phyloP scores from a whole-genome alignment of 1,140 invertebrate species.

The Scylla paramamosain region DNA sequence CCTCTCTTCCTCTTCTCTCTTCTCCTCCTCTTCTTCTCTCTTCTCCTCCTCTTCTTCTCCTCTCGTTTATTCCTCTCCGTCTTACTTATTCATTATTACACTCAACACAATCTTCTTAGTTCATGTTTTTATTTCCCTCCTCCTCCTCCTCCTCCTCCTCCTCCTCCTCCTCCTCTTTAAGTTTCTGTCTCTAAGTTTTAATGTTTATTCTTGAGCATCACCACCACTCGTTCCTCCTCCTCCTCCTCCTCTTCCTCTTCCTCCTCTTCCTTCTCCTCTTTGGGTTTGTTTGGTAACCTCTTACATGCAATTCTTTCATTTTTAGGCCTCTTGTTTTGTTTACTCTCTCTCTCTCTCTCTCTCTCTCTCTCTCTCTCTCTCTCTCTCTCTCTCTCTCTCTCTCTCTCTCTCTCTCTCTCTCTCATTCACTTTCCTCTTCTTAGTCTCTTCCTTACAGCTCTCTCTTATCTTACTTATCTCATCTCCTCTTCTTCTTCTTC shows the following conservation, averaged over 20 bases:
- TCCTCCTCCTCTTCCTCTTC: too few species aligned
- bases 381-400: not conserved
- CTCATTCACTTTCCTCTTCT: not conserved
- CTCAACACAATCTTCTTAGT: not conserved
- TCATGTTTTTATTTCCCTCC: not conserved
- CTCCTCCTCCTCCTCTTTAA: not conserved
- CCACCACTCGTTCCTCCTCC: too few species aligned
- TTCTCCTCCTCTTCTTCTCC: not conserved
- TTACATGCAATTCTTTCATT: not conserved
- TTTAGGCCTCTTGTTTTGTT: not conserved
- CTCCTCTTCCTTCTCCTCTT: too few species aligned
- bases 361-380: slow-evolving; percentile 43
- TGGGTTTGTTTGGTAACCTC: too few species aligned
- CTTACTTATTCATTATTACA: not conserved
- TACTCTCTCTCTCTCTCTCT: slow-evolving; percentile 47
- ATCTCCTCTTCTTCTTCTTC: not conserved
- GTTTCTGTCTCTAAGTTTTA: not conserved
- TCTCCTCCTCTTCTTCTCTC: not conserved
- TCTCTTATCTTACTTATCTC: not conserved
- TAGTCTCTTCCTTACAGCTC: not conserved
- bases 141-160: not conserved
- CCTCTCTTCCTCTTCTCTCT: not conserved
- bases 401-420: not conserved
- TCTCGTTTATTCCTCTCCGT: not conserved
- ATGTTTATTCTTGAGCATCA: too few species aligned